Evolutionary conservation across 1,140 invertebrate species (phyloP), one percentile per base, ranked within the genome.

Genomic region (Popillia japonica): DNA sequence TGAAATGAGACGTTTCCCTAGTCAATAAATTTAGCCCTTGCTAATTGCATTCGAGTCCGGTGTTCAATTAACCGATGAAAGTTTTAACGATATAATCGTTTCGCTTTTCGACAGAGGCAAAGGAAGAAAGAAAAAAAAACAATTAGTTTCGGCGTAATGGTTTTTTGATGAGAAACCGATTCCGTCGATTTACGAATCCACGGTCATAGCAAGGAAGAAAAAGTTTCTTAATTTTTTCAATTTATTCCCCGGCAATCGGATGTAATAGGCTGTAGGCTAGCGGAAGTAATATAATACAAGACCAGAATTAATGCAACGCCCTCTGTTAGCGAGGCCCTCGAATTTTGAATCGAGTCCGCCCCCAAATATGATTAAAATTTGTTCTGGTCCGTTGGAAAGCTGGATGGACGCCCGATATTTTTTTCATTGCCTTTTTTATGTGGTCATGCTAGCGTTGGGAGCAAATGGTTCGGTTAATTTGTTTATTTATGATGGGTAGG

Each of bases 331-430:
- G 22, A 23, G 61, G 22, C 20, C 20, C 27, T 68, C 61, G 59
- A 20, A 64, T 22, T 64, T 64, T 17, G 61, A 7, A 68, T 68
- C 61, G 61, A 68, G 61, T 23, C 61, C 61, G 61, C 61, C 61
- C 22, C 20, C 61, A 68, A 68, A 68, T 68, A 68, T 68, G 61
- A 68, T 68, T 68, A 68, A 68, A 68, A 68, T 68, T 68, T 68
- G 61, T 68, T 68, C 22, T 68, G 61, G 61, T 68, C 61, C 61
- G 61, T 68, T 68, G 61, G 22, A 68, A 34, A 1, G 61, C 8
- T 34, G 22, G 61, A 68, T 68, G 61, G 61, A 68, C 22, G 22
- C 8, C 17, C 48, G 14, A 55, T 55, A 27, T 68, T 68, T 68
- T 48, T 68, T 68, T 68, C 20, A 34, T 68, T 68, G 22, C 20